A percentile compares a stretch with the other conserved stretches of the same genome.
Evolutionary conservation across 1,140 invertebrate genomes (phyloP).

Genomic region (Melitaea cinxia): DNA sequence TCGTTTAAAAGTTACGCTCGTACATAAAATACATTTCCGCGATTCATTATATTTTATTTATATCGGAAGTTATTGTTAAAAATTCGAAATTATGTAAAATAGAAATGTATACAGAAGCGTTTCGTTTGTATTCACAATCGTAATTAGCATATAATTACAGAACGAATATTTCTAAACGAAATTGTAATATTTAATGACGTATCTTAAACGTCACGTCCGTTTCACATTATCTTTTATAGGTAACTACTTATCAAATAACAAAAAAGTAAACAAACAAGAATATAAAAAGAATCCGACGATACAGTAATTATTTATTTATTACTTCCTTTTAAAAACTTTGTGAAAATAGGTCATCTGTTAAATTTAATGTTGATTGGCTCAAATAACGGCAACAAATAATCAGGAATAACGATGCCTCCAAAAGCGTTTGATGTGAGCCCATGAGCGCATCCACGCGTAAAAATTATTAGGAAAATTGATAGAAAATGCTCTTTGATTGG

Average conservation of each 20-base stretch:
- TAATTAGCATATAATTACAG: neutral
- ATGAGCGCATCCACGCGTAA: conserved; percentile 42
- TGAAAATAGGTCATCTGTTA: conserved; percentile 53
- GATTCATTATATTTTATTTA: neutral
- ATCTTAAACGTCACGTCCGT: neutral
- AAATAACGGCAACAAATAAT: conserved; percentile 59
- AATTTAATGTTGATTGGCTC: conserved; percentile 54
- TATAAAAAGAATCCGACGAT: neutral
- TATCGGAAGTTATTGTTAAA: too few species aligned
- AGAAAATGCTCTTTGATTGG: conserved; percentile 42
- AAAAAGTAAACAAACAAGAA: neutral
- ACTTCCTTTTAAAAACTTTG: conserved; percentile 27
- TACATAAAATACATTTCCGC: too few species aligned
- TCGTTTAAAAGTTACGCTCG: too few species aligned
- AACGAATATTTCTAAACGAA: neutral
- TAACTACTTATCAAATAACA: too few species aligned
- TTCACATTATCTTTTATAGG: neutral
- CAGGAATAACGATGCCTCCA: conserved; percentile 58
- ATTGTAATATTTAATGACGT: neutral
- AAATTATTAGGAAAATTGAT: conserved; percentile 54
- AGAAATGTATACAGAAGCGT: neutral
- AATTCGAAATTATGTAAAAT: too few species aligned
- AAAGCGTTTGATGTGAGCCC: conserved; percentile 50
- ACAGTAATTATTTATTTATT: conserved; percentile 13
- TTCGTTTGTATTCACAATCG: neutral